phyloP scores from a whole-genome alignment of 2,797 vertebrate genomes.

The Myiothlypis chrysogaster region DNA sequence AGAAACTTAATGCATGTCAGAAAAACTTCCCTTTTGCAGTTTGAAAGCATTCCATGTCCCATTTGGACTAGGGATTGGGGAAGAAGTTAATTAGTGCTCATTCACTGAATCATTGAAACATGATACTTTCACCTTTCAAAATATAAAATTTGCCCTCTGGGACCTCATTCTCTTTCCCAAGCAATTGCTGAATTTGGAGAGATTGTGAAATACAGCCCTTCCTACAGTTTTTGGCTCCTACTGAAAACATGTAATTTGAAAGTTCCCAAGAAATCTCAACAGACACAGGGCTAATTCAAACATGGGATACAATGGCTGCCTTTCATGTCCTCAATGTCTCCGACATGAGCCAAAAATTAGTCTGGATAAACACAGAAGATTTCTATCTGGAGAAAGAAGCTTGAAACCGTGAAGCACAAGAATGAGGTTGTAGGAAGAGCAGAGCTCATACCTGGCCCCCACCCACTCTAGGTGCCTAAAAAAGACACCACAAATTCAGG shows the following conservation, averaged over 20 bases:
- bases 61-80: not conserved
- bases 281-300: conserved; percentile 12
- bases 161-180: not conserved
- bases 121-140: not conserved
- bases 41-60: not conserved
- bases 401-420: not conserved
- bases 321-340: conserved; percentile 3
- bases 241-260: not conserved
- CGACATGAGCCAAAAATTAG: conserved; percentile 15
- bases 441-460: not conserved
- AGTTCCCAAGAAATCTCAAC: conserved; percentile 21
- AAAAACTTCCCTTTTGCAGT: not conserved
- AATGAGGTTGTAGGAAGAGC: not conserved
- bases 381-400: not conserved
- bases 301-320: not conserved
- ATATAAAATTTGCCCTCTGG: not conserved
- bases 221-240: conserved; percentile 24
- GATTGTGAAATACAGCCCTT: not conserved
- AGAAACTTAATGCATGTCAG: not conserved
- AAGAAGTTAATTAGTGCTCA: not conserved
- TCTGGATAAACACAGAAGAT: not conserved
- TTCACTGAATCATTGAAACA: not conserved
- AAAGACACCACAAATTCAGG: not conserved
- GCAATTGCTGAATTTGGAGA: not conserved
- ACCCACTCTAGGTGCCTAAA: not conserved